phyloP scores from a whole-genome alignment of 2,888 invertebrate species.

The Platerodrilus igneus region DNA sequence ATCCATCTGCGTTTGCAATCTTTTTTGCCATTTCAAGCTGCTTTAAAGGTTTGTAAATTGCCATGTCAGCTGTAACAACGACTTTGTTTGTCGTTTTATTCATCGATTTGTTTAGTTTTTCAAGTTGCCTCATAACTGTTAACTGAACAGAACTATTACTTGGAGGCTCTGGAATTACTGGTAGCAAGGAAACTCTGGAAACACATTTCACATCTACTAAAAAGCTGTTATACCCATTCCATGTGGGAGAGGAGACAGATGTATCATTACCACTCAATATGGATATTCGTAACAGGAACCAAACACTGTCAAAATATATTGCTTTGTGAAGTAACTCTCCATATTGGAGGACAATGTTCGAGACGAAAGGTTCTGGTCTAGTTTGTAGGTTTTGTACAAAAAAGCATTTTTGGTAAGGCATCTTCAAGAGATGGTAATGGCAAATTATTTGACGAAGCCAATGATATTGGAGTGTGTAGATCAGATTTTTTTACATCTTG shows the following conservation, averaged over 20 bases:
- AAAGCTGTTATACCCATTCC: constrained; percentile 6
- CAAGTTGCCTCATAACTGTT: constrained; percentile 3
- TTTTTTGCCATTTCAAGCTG: constrained; percentile 6
- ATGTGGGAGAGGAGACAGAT: constrained; percentile 7
- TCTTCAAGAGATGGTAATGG: constrained; percentile 4
- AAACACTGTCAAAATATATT: not conserved
- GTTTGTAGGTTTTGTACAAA: constrained; percentile 4
- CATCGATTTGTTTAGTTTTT: constrained; percentile 4
- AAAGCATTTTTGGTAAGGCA: constrained; percentile 3
- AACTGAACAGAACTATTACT: too few relatives aligned
- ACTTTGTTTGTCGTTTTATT: constrained; percentile 6
- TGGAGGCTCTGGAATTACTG: constrained; percentile 1
- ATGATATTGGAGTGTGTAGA: constrained; percentile 1
- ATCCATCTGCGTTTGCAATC: constrained; percentile 6
- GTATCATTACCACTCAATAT: constrained; percentile 1
- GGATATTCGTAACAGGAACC: constrained; percentile 4
- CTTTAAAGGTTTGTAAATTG: constrained; percentile 6
- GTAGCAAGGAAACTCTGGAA: constrained; percentile 2
- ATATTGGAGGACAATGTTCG: constrained; percentile 1
- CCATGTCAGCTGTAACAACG: constrained; percentile 5
- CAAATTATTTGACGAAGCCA: constrained; percentile 3
- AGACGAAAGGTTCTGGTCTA: constrained; percentile 4
- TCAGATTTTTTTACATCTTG: constrained; percentile 6
- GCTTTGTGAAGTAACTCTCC: constrained; percentile 1
- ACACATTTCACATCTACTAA: constrained; percentile 1